Evolutionary conservation across 2,113 vertebrate species (phyloP).

Genomic region (Neodontobutis hainanensis): DNA sequence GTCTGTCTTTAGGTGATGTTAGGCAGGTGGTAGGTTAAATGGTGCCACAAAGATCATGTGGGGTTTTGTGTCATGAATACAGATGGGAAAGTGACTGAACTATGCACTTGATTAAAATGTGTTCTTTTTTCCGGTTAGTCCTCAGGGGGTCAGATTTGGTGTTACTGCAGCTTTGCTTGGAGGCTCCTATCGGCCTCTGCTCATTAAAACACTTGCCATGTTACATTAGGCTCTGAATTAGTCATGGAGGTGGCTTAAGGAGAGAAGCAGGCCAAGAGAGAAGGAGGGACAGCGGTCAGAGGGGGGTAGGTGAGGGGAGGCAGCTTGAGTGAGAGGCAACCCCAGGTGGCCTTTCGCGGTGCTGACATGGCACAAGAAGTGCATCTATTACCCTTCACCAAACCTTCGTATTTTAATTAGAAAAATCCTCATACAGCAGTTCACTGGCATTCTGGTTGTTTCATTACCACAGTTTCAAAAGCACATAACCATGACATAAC

Average conservation of each 20-base stretch:
- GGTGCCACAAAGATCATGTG: conserved; percentile 25
- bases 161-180: conserved; percentile 16
- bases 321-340: not conserved
- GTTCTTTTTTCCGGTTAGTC: conserved; percentile 18
- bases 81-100: conserved; percentile 24
- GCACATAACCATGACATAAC: not conserved
- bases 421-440: conserved; percentile 16
- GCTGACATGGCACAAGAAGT: conserved; percentile 51
- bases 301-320: conserved; percentile 15
- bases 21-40: conserved; percentile 42
- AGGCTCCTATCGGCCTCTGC: conserved; percentile 24
- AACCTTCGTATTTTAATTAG: conserved; percentile 42
- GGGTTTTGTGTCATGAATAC: conserved; percentile 32
- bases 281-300: conserved; percentile 8
- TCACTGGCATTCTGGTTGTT: not conserved
- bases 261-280: conserved; percentile 20
- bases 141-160: conserved; percentile 37
- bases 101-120: conserved; percentile 26
- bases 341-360: conserved; percentile 43
- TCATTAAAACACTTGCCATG: conserved; percentile 65
- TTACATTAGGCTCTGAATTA: conserved; percentile 62
- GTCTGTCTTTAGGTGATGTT: conserved; percentile 26
- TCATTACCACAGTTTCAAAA: conserved; percentile 2
- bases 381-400: conserved; percentile 63
- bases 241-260: conserved; percentile 43